These are phyloP conservation scores for Prenolepis imparis DNA, from an alignment of 2,888 invertebrate species.

Conservation along the genomic window DNA sequence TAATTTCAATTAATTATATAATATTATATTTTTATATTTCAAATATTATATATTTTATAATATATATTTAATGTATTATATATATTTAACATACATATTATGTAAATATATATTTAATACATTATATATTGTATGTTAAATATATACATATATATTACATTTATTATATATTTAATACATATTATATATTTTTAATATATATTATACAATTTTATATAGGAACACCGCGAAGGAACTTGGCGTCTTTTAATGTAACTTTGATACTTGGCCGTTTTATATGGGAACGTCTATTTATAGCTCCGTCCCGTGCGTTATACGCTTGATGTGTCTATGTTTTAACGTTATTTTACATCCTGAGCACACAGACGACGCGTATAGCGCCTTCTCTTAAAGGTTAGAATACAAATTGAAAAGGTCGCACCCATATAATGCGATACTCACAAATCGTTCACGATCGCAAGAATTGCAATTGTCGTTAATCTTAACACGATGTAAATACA, in stretches of 20 bases:
- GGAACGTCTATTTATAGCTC: constrained; percentile 45
- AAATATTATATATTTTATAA: too few species aligned
- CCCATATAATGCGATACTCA: constrained; percentile 61
- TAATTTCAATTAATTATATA: too few species aligned
- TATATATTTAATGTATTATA: too few species aligned
- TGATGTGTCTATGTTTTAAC: constrained; percentile 40
- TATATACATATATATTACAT: too few species aligned
- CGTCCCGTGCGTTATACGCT: constrained; percentile 37
- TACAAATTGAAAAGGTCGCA: constrained; percentile 75
- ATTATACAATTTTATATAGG: too few species aligned
- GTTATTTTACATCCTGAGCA: constrained; percentile 40
- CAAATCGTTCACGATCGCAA: constrained; percentile 57
- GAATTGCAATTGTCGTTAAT: constrained; percentile 1
- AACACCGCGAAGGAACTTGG: neutral
- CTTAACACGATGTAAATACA: neutral
- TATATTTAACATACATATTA: too few species aligned
- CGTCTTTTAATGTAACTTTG: constrained; percentile 46
- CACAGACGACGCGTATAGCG: constrained; percentile 33
- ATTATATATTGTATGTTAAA: too few species aligned
- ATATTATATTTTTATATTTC: too few species aligned
- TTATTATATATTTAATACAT: too few species aligned
- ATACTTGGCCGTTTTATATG: constrained; percentile 39
- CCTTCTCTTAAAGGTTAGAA: constrained; percentile 66
- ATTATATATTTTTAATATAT: too few species aligned
- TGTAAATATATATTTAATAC: too few species aligned